phyloP scores from a whole-genome alignment of 2,113 vertebrate genomes.

The Eublepharis macularius region DNA sequence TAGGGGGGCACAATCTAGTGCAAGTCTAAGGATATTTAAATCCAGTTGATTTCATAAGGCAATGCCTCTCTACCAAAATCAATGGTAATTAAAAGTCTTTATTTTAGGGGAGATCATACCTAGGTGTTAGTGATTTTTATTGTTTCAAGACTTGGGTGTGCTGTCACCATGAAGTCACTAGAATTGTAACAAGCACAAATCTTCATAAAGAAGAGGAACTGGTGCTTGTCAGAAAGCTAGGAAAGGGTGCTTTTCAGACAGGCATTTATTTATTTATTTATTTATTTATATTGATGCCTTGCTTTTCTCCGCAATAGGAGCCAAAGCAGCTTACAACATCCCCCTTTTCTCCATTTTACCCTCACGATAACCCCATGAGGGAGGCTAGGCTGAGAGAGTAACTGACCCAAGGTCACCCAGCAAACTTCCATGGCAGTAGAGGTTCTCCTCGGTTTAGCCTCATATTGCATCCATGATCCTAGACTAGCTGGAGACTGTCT shows the following conservation, averaged over 20 bases:
- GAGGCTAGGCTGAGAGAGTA: no score
- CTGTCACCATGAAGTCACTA: not conserved
- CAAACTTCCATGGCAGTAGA: no score
- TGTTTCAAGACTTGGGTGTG: not conserved
- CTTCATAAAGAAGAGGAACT: not conserved
- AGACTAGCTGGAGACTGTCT: not conserved
- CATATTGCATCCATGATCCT: no score
- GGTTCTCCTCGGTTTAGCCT: no score
- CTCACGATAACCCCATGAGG: no score
- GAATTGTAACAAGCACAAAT: not conserved
- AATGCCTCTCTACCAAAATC: not conserved
- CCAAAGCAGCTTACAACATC: no score
- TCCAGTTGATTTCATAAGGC: not conserved
- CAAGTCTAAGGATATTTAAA: not conserved
- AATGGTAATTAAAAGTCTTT: not conserved
- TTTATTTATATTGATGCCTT: no score
- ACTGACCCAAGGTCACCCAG: no score
- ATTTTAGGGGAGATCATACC: not conserved
- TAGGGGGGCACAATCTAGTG: not conserved
- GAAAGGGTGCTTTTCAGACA: not conserved
- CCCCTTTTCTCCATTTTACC: no score
- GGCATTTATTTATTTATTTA: not conserved
- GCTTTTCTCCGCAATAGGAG: no score
- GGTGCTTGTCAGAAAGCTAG: not conserved
- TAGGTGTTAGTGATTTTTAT: not conserved